A percentile compares a stretch with the other conserved stretches of the same genome.
Conservation (phyloP, 2,888 invertebrate genomes). For the Phorcus lineatus region DNA sequence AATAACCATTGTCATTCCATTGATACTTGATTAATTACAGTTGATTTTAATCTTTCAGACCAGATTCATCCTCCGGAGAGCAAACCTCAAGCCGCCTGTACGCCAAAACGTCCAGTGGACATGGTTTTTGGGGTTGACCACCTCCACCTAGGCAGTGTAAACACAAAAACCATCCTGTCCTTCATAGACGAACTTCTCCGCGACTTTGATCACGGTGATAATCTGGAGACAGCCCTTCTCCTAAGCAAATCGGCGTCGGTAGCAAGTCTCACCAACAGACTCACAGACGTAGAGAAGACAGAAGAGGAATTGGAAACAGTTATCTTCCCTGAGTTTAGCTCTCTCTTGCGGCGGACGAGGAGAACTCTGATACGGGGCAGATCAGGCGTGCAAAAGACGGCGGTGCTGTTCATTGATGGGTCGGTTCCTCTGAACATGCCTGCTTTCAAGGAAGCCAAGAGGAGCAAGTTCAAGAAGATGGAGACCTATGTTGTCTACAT, state of each 20-base stretch:
- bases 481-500: conserved; percentile 39
- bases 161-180: conserved; percentile 17
- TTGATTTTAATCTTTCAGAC: conserved; percentile 23
- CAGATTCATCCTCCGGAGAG: conserved; percentile 32
- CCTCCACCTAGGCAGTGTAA: conserved; percentile 28
- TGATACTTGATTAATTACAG: too few relatives aligned
- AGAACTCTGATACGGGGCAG: neutral
- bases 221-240: conserved; percentile 31
- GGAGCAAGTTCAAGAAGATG: conserved; percentile 29
- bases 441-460: conserved; percentile 25
- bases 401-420: conserved; percentile 34
- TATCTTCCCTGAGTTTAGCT: conserved; percentile 29
- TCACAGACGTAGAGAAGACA: neutral
- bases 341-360: conserved; percentile 28
- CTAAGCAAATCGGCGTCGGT: neutral
- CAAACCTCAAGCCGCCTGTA: conserved; percentile 21
- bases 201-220: conserved; percentile 28
- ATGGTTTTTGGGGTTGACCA: conserved; percentile 37
- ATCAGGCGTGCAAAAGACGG: conserved; percentile 30
- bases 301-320: conserved; percentile 15
- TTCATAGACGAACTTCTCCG: conserved; percentile 30
- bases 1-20: too few relatives aligned
- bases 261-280: neutral
- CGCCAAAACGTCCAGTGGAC: conserved; percentile 29
- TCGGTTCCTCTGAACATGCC: conserved; percentile 20